Conservation (phyloP, 2,888 invertebrate genomes). For the Rhamphomyia laevipes region DNA sequence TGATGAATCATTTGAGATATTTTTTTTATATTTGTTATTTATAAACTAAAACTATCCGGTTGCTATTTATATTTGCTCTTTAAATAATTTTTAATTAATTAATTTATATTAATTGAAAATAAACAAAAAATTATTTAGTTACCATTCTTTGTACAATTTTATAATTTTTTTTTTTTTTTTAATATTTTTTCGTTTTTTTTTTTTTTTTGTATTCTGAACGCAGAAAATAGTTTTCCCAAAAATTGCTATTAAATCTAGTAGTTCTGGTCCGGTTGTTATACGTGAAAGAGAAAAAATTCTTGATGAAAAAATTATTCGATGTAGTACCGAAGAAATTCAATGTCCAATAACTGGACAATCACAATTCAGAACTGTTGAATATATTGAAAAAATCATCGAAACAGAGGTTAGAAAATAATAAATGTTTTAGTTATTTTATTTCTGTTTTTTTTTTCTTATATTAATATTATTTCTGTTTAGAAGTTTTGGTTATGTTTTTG, state of each 20-base stretch:
- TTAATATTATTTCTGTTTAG: no score
- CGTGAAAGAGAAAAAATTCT: slow-evolving; percentile 83
- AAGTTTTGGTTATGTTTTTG: no score
- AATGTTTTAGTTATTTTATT: background rate
- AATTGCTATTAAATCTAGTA: slow-evolving; percentile 75
- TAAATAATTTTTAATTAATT: no score
- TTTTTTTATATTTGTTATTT: no score
- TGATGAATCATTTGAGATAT: no score
- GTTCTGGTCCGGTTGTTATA: slow-evolving; percentile 70
- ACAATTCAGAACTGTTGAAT: slow-evolving; percentile 82
- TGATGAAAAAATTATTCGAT: slow-evolving; percentile 73
- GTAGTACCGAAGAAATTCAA: slow-evolving; percentile 76
- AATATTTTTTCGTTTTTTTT: slow-evolving; percentile 10
- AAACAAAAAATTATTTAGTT: no score
- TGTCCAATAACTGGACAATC: slow-evolving; percentile 77
- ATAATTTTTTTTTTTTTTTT: slow-evolving; percentile 8
- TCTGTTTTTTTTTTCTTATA: no score
- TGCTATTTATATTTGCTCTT: no score
- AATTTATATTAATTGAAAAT: no score
- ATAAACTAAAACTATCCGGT: no score
- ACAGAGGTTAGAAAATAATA: slow-evolving; percentile 62
- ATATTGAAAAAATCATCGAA: slow-evolving; percentile 90
- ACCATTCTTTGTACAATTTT: background rate
- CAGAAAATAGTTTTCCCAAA: slow-evolving; percentile 56
- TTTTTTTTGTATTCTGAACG: slow-evolving; percentile 10